phyloP scores from a whole-genome alignment of 2,888 invertebrate species.

The Cantharis nigra region DNA sequence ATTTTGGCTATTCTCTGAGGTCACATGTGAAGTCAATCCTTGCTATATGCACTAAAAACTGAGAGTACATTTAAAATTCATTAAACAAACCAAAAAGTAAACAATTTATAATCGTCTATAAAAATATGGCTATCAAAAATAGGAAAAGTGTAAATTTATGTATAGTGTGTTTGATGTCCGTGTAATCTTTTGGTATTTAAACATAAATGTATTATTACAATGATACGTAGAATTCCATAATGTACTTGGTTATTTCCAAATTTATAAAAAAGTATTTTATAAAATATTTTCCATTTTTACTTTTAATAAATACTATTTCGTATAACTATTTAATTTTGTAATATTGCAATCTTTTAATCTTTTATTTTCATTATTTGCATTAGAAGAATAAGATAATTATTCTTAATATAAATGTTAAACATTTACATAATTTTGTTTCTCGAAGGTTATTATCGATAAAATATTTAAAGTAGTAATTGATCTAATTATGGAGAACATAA shows the following conservation, averaged over 20 bases:
- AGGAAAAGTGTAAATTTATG: neutral
- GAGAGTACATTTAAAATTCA: no score
- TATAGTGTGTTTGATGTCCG: neutral
- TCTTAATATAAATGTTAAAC: neutral
- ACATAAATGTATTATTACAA: neutral
- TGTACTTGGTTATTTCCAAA: neutral
- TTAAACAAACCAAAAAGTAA: no score
- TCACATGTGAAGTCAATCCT: no score
- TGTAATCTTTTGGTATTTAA: neutral
- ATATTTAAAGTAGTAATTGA: neutral
- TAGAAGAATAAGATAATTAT: neutral
- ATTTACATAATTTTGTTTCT: neutral
- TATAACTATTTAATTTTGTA: neutral
- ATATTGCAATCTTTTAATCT: neutral
- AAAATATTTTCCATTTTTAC: neutral
- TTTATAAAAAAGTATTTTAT: neutral
- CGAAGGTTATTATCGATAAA: neutral
- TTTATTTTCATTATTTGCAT: neutral
- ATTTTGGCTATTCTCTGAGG: no score
- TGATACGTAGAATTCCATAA: neutral
- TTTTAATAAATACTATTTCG: neutral
- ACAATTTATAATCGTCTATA: no score
- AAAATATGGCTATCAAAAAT: neutral
- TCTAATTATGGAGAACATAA: neutral
- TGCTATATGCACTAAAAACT: no score